Evolutionary conservation across 1,140 invertebrate genomes (phyloP), one percentile per base, ranked within the genome.

Genomic region (Trichomalopsis sarcophagae): DNA sequence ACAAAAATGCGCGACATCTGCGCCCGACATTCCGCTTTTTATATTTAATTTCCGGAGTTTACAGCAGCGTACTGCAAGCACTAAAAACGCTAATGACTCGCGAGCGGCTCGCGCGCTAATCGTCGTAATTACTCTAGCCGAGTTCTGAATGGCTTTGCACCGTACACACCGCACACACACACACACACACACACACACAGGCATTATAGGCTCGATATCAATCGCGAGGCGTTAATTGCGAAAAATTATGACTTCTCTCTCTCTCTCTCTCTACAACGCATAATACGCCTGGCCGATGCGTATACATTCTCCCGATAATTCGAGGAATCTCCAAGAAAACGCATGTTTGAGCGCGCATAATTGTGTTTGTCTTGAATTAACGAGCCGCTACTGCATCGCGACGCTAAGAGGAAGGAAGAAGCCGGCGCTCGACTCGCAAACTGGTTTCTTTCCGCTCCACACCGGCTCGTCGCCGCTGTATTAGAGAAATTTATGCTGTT

Each of bases 1-100:
- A 11, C 7, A 14, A 11, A 44, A 44, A 44, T 9, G 40, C 40
- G 6, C 40, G 7, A 21, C 17, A 71, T n/a, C 17, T 71, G 17
- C 68, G 17, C 27, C 68, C 23, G 17, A 30, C 21, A 30, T n/a
- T 30, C 10, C 14, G 30, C 7, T 71, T 71, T 71, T 71, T 71
- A 27, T 76, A 50, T 76, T 76, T 76, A 40, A 76, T 76, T 76
- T 76, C 74, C 74, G n/a, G 74, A 76, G 74, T 76, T 76, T 76
- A 76, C 74, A 76, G 74, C 44, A 76, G 74, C 44, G 74, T 76
- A 27, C 27, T 76, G 74, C 74, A 76, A 76, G 21, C 74, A 50
- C 74, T 76, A 76, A 76, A 76, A 71, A 81, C 79, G 79, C 79
- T 81, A 71, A 81, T 81, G 79, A 71, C 79, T 68, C 62, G 78